phyloP scores from a whole-genome alignment of 2,888 invertebrate species.

The Bruchidius siliquastri region DNA sequence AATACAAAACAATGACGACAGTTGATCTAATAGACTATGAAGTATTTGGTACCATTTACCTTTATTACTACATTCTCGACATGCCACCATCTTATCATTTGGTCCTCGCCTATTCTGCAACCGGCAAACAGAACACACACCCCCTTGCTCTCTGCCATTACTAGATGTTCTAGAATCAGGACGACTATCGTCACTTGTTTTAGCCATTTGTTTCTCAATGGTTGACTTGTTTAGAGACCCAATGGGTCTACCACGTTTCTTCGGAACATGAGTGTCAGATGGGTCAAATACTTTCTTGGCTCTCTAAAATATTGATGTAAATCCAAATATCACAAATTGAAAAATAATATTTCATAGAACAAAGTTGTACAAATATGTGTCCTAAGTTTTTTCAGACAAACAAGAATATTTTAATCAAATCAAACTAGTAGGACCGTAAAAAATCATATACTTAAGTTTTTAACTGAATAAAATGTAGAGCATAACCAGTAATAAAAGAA shows the following conservation, averaged over 20 bases:
- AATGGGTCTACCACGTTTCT: conserved; percentile 64
- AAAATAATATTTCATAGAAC: too few species aligned
- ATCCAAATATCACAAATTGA: too few species aligned
- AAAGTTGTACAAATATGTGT: too few species aligned
- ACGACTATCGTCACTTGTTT: conserved; percentile 33
- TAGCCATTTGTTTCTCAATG: conserved; percentile 49
- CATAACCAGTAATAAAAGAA: too few species aligned
- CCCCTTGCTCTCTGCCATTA: conserved; percentile 48
- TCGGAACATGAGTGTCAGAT: conserved; percentile 74
- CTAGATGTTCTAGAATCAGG: conserved; percentile 43
- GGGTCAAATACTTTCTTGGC: conserved; percentile 84
- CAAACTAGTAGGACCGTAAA: too few species aligned
- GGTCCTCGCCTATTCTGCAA: conserved; percentile 56
- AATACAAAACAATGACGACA: too few species aligned
- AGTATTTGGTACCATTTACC: too few species aligned
- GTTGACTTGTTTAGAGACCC: conserved; percentile 59
- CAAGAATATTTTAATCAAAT: too few species aligned
- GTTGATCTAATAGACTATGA: too few species aligned
- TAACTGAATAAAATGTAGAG: too few species aligned
- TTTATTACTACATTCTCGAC: conserved; percentile 69
- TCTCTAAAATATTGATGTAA: conserved; percentile 57
- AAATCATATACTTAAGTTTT: too few species aligned
- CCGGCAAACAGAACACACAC: conserved; percentile 60
- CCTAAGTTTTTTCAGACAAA: too few species aligned
- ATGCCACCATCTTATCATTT: conserved; percentile 59